Percentiles rank a stretch among this genome's conserved stretches.
Conservation (phyloP, 2,888 invertebrate species). For the Aphrophora alni region DNA sequence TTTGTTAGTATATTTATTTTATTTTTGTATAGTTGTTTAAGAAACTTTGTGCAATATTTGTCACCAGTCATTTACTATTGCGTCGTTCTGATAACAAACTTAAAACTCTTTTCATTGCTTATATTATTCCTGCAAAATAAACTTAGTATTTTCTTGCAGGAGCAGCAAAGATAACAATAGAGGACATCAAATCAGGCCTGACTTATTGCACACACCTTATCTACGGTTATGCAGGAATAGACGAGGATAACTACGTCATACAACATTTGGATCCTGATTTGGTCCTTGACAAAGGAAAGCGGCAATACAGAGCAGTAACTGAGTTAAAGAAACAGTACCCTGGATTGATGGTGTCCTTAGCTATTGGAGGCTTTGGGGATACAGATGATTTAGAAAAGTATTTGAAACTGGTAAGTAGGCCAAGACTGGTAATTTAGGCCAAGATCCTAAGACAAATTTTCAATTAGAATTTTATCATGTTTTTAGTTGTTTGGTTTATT, state of each 20-base stretch:
- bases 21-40: no score
- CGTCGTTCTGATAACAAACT: no score
- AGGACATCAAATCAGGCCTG: conserved; percentile 75
- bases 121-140: no score
- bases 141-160: conserved; percentile 63
- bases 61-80: no score
- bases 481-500: no score
- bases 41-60: no score
- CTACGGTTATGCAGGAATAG: conserved; percentile 79
- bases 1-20: no score
- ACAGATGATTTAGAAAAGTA: conserved; percentile 57
- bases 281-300: conserved; percentile 72
- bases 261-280: conserved; percentile 73
- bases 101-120: no score
- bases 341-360: conserved; percentile 72
- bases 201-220: conserved; percentile 79
- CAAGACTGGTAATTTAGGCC: no score
- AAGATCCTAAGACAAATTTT: no score
- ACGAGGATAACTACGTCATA: conserved; percentile 71
- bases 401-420: conserved; percentile 48
- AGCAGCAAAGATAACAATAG: conserved; percentile 75
- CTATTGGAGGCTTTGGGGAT: conserved; percentile 81
- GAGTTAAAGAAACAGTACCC: conserved; percentile 74
- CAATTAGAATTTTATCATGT: no score
- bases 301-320: conserved; percentile 74